Percentiles rank a stretch among this genome's conserved stretches.
These are phyloP conservation scores for Hypomecis atomaria DNA, from an alignment of 2,888 invertebrate species.

Conservation along the genomic window DNA sequence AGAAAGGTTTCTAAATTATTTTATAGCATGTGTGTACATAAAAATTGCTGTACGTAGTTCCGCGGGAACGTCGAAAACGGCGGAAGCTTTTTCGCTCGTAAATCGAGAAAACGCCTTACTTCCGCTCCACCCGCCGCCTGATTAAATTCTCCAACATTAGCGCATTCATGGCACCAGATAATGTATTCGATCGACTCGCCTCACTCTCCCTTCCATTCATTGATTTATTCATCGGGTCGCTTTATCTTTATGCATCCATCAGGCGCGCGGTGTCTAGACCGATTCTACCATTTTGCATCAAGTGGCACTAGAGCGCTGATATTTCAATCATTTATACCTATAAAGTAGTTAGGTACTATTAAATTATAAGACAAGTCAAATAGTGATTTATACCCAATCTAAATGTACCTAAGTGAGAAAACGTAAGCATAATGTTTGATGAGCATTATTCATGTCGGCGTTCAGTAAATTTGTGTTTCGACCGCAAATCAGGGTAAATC, in stretches of 20 bases:
- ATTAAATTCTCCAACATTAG: constrained; percentile 73
- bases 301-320: constrained; percentile 1
- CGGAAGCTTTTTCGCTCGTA: constrained; percentile 71
- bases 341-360: too few relatives aligned
- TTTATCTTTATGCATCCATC: constrained; percentile 41
- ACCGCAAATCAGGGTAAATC: constrained; percentile 58
- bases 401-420: constrained; percentile 22
- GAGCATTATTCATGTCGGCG: constrained; percentile 42
- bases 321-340: not conserved
- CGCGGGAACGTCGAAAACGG: constrained; percentile 53
- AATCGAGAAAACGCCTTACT: constrained; percentile 61
- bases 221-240: constrained; percentile 52
- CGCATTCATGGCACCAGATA: constrained; percentile 67
- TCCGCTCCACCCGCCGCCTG: constrained; percentile 59
- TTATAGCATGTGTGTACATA: constrained; percentile 38
- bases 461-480: constrained; percentile 39
- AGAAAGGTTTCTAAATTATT: constrained; percentile 46
- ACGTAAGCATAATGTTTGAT: constrained; percentile 36
- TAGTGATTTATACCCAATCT: not conserved
- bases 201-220: constrained; percentile 56
- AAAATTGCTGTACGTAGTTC: constrained; percentile 50
- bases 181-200: constrained; percentile 63
- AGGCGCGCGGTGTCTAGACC: constrained; percentile 34
- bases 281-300: constrained; percentile 18
- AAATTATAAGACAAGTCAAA: too few relatives aligned